A percentile compares a stretch with the other conserved stretches of the same genome.
Conservation (phyloP, 2,797 vertebrate genomes). For the Chrysocyon brachyurus region DNA sequence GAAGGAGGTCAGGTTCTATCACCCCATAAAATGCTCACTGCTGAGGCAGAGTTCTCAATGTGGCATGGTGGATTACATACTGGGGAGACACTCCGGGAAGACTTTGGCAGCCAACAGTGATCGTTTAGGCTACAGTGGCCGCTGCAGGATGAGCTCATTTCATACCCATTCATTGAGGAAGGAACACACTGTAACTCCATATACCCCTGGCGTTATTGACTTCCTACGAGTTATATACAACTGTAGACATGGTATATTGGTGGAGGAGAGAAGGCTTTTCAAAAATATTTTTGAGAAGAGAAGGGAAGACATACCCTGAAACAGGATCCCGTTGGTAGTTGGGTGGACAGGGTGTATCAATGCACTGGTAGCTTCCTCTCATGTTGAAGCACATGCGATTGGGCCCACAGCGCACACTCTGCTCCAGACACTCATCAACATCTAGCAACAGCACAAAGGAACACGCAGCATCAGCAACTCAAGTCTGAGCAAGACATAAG, state of each 20-base stretch:
- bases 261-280: background rate
- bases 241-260: background rate
- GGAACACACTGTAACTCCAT: background rate
- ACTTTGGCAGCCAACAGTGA: background rate
- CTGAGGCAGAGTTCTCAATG: background rate
- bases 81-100: rapidly evolving
- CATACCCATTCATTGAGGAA: background rate
- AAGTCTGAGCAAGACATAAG: too few relatives aligned
- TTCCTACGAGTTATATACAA: background rate
- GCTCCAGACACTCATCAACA: slow-evolving; percentile 95
- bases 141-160: background rate
- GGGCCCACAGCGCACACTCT: slow-evolving; percentile 94
- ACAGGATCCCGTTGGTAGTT: slow-evolving; percentile 94
- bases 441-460: slow-evolving; percentile 88
- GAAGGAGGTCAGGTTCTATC: background rate
- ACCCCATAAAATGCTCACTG: background rate
- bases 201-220: background rate
- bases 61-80: rapidly evolving
- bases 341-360: slow-evolving; percentile 97
- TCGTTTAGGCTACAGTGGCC: rapidly evolving
- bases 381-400: slow-evolving; percentile 99
- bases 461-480: background rate
- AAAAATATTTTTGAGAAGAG: background rate
- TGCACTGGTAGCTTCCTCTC: slow-evolving; percentile 97
- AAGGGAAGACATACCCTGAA: slow-evolving; percentile 89